phyloP scores from a whole-genome alignment of 1,140 invertebrate genomes.

The Acromyrmex echinatior region DNA sequence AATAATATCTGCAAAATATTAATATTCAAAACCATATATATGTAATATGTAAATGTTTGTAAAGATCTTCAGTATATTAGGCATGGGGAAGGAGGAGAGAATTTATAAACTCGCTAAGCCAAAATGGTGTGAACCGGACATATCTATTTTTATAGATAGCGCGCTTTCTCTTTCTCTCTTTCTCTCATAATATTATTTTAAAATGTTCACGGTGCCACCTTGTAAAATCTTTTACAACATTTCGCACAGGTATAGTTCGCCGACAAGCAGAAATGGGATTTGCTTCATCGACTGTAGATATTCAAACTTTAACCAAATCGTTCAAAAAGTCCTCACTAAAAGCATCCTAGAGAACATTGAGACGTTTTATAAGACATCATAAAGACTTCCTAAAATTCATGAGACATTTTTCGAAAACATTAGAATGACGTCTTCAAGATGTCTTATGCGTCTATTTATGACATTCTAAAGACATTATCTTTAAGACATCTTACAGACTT shows the following conservation, averaged over 20 bases:
- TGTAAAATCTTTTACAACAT: conserved; percentile 1
- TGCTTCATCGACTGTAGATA: conserved; percentile 36
- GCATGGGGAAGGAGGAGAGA: too few relatives aligned
- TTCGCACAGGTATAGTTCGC: background rate
- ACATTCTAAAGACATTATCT: too few relatives aligned
- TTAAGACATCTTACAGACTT: too few relatives aligned
- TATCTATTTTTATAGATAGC: background rate
- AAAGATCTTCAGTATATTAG: background rate
- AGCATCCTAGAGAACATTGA: too few relatives aligned
- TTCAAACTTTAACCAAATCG: background rate
- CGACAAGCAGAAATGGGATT: conserved; percentile 14
- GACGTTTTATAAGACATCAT: too few relatives aligned
- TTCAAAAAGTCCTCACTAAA: background rate
- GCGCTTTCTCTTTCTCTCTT: background rate
- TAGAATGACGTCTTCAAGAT: too few relatives aligned
- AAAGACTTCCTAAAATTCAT: too few relatives aligned
- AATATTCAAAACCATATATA: background rate
- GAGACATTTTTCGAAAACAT: too few relatives aligned
- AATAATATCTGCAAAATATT: too few relatives aligned
- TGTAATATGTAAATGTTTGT: background rate
- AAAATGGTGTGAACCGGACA: background rate
- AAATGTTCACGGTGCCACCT: background rate
- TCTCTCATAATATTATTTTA: conserved; percentile 4
- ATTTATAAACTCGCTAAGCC: background rate
- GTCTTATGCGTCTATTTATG: too few relatives aligned